These are phyloP conservation scores for Enoplolaimus lenunculus DNA, from an alignment of 2,888 invertebrate genomes.

Conservation along the genomic window DNA sequence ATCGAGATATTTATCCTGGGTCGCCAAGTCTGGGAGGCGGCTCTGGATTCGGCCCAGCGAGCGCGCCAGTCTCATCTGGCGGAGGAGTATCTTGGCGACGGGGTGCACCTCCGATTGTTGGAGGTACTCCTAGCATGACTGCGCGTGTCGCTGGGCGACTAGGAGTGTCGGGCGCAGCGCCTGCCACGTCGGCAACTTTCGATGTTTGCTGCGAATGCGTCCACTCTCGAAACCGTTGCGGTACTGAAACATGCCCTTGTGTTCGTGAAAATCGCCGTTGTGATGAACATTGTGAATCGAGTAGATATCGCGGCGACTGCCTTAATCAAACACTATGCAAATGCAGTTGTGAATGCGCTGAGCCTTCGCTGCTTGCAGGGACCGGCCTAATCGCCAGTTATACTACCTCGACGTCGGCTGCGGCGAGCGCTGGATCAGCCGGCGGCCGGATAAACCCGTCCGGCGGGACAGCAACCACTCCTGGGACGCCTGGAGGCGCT, in stretches of 20 bases:
- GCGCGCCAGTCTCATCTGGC: no score
- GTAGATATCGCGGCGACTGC: constrained; percentile 39
- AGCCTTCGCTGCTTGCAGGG: constrained; percentile 24
- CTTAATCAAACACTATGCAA: constrained; percentile 41
- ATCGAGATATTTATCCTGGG: no score
- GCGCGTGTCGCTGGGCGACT: neutral
- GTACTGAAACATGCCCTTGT: constrained; percentile 37
- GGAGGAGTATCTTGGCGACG: neutral
- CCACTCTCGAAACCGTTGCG: constrained; percentile 36
- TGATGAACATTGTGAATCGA: constrained; percentile 39
- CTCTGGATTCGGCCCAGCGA: no score
- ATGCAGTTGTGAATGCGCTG: constrained; percentile 38
- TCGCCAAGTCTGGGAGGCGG: no score
- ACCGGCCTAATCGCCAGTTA: neutral
- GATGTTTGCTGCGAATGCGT: constrained; percentile 37
- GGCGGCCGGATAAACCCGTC: neutral
- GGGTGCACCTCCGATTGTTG: neutral
- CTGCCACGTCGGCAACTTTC: neutral
- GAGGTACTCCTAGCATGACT: neutral
- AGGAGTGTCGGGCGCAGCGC: neutral
- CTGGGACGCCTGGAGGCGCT: neutral
- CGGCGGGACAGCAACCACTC: neutral
- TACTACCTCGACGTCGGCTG: neutral
- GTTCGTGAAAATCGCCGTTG: constrained; percentile 36
- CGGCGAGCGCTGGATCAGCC: neutral